phyloP scores from a whole-genome alignment of 2,797 vertebrate genomes.

The Cryptoblepharus egeriae region DNA sequence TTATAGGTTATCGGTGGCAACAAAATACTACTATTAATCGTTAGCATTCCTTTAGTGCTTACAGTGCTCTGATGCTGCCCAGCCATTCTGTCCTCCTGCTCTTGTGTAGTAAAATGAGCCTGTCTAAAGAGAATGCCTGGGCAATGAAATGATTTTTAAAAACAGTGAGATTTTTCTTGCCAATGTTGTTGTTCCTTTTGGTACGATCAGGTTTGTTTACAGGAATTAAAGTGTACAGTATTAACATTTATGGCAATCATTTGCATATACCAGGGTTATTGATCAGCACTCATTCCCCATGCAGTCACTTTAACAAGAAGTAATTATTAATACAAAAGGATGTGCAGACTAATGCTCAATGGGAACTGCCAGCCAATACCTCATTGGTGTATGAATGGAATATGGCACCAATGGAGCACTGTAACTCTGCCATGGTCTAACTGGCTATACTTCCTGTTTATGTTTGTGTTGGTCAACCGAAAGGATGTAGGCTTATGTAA shows the following conservation, averaged over 20 bases:
- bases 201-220: not conserved
- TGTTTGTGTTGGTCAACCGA: not conserved
- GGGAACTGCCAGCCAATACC: not conserved
- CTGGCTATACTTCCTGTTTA: fast-evolving
- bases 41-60: conserved; percentile 7
- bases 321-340: conserved; percentile 17
- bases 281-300: not conserved
- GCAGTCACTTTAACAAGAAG: not conserved
- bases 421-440: not conserved
- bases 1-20: conserved; percentile 3
- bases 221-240: not conserved
- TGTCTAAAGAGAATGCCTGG: not conserved
- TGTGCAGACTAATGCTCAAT: not conserved
- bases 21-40: conserved; percentile 46
- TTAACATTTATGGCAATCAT: not conserved
- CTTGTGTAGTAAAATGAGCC: conserved; percentile 14
- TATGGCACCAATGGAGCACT: not conserved
- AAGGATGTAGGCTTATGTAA: not conserved
- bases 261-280: not conserved
- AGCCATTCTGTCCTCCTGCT: not conserved
- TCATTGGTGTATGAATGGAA: not conserved
- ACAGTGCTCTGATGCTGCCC: not conserved
- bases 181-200: fast-evolving
- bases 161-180: not conserved
- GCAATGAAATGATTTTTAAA: conserved; percentile 13